Evolutionary conservation across 92 coral and sea anemone genomes (phyloP), one percentile per base, ranked within the genome.

Genomic region (Epizoanthus illoricatus): DNA sequence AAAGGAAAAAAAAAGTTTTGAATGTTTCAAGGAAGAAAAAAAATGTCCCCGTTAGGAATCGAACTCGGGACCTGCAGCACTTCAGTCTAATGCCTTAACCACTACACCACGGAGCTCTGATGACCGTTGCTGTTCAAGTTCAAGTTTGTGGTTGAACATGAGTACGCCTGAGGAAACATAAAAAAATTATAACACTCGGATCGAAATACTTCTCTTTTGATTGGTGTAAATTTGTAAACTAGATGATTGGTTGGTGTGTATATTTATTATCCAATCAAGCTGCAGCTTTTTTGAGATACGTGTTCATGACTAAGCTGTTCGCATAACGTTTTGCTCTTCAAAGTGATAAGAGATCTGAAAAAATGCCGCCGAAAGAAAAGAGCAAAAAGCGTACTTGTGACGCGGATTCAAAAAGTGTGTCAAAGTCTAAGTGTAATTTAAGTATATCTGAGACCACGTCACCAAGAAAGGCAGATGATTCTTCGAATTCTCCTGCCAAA

Each of bases 101-200:
- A 70, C 52, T 39, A 70, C 40, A 63, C 68, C 68, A 63, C 68
- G 75, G 73, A 28, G 47, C 73, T 39, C 45, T 28, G 73, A 45
- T 33, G 18, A 69, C 58, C 17, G 28, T 73, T 52, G 63, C 21
- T 73, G 41, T 21, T 74, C 24, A 74, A 74, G 67, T 57, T 58
- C 80, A 74, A 74, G 52, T 58, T 74, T 74, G 67, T 58, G 67
- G 80, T 74, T 74, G 12, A 39, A 74, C 80, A 74, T 57, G 80
- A 57, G 80, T 74, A 74, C 79, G 47, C 56, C 80, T 74, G 66
- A 74, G 80, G 80, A 74, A 57, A 74, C 79, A 73, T 73, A 73
- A 23, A 28, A 74, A 57, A 74, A 24, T 24, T 74, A 74, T 74
- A 67, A 3, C 80, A 74, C 66, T 74, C 66, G 80, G 80, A 74